Base-by-base conservation (phyloP, 1,140 invertebrate genomes). In the Bombus cullumanus region DNA sequence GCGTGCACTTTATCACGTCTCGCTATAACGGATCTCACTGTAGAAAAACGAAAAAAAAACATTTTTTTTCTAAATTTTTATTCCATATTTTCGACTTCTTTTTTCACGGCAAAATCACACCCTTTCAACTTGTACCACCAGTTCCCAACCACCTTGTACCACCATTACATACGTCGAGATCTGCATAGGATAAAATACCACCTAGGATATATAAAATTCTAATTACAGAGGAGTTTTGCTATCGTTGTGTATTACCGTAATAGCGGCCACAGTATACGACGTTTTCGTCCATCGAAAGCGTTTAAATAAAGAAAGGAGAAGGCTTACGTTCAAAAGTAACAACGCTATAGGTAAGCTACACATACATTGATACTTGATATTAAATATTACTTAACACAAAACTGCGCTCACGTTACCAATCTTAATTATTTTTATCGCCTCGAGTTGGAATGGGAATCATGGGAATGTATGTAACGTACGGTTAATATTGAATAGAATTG, bases 201-300 rank as follows among this genome's bases (percentile, higher is more conserved):
- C 6, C 12, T 15, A 2, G 0, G 18, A 68, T 8, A 12, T 6
- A 34, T n/a, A 8, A 68, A 79, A 71, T 71, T 73, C n/a, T 82
- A 0, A 10, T 85, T 86, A 22, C 81, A 94, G 93, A 73, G 3
- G 83, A 12, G 4, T 91, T 31, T 71, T 39, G 43, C 15, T 47
- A 3, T 6, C 90, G 8, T 72, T 37, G 12, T 77, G 90, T 12
- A 41, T 31, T 22, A 22, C 92, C 13, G 87, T 91, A 85, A n/a
- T 93, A 43, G 64, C 89, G 1, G 93, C 93, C 12, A 94, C 94
- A 0, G 28, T 73, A 15, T 94, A 94, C 34, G 93, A 95, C 68
- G 22, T 93, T 15, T 10, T 92, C 12, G 34, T 94, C 12, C 34
- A 92, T 81, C 92, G 92, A 75, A 93, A 89, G 59, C 62, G 84